A percentile compares a stretch with the other conserved stretches of the same genome.
phyloP scores from a whole-genome alignment of 2,888 invertebrate genomes.

The Dyspetes luteomarginatus region DNA sequence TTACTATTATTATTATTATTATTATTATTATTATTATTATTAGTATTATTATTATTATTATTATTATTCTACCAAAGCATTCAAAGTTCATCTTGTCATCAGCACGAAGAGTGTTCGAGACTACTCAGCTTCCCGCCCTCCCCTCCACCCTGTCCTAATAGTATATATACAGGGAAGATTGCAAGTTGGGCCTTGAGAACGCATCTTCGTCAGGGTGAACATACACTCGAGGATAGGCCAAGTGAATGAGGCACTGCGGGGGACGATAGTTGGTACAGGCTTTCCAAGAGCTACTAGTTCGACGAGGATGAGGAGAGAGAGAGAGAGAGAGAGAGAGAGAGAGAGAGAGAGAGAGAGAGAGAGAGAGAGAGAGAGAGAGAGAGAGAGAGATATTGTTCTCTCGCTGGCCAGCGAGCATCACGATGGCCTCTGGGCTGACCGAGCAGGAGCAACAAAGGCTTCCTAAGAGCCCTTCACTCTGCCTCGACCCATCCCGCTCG shows the following conservation, averaged over 20 bases:
- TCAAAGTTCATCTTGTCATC: too few species aligned
- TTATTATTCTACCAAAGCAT: too few species aligned
- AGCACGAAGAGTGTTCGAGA: slow-evolving; percentile 16
- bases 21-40: too few species aligned
- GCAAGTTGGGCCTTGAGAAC: slow-evolving; percentile 50
- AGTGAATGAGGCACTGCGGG: slow-evolving; percentile 77
- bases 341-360: slow-evolving; percentile 15
- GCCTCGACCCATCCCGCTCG: slow-evolving; percentile 63
- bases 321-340: neutral
- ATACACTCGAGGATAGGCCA: slow-evolving; percentile 77
- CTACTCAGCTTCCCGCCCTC: too few species aligned
- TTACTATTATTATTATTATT: too few species aligned
- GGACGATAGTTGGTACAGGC: slow-evolving; percentile 6
- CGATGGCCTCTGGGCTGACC: slow-evolving; percentile 64
- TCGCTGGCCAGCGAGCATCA: slow-evolving; percentile 63
- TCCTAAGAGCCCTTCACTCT: slow-evolving; percentile 81
- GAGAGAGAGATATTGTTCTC: slow-evolving; percentile 50
- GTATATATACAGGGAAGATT: slow-evolving; percentile 50
- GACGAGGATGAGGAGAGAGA: slow-evolving; percentile 25
- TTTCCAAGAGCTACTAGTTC: slow-evolving; percentile 41
- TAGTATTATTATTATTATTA: too few species aligned
- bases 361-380: slow-evolving; percentile 1
- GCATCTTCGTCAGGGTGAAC: slow-evolving; percentile 64
- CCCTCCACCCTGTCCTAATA: too few species aligned
- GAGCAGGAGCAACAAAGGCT: slow-evolving; percentile 81